Evolutionary conservation across 1,140 invertebrate species (phyloP), one percentile per base, ranked within the genome.

Genomic region (Rhopalosiphum maidis): DNA sequence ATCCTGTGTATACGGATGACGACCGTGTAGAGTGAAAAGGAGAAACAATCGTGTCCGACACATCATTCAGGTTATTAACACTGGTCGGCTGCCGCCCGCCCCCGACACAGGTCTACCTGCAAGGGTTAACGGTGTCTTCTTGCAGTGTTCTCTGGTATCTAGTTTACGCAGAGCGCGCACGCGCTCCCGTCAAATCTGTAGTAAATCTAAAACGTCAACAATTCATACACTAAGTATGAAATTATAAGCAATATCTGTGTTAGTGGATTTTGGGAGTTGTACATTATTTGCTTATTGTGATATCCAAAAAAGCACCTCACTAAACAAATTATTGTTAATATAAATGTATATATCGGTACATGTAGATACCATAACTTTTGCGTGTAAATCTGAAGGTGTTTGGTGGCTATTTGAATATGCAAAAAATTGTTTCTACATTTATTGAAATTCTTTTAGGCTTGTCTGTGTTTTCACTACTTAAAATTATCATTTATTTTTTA

Each of bases 41-140:
- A 68, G 30, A 90, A 60, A 46, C 54, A 90, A 90, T 90, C 54
- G 54, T 41, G 48, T 89, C 43, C 5, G 3, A 41, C 37, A 54
- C 23, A 30, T 91, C 82, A 86, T 86, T 93, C 48, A 93, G 91
- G 91, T 93, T 93, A 93, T 93, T 93, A 93, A 93, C 91, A 86
- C 91, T 48, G 25, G 91, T 83, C 82, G 35, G 82, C 48, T 30
- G 35, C 35, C 48, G 48, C 85, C 41, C 85, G 41, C 37, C 82
- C 86, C 85, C 83, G 51, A 35, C 35, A 68, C 48, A 23, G 25
- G 46, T 48, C 43, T 77, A n/a, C 60, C 60, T n/a, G 60, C 77
- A 35, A 54, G 82, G 91, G 91, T 83, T 90, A 93, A 93, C 87
- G 86, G 93, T 82, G 93, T 88, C 93, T 68, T 87, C 51, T 87